phyloP scores from a whole-genome alignment of 2,888 invertebrate genomes.

The Hemicrepidius hirtus region DNA sequence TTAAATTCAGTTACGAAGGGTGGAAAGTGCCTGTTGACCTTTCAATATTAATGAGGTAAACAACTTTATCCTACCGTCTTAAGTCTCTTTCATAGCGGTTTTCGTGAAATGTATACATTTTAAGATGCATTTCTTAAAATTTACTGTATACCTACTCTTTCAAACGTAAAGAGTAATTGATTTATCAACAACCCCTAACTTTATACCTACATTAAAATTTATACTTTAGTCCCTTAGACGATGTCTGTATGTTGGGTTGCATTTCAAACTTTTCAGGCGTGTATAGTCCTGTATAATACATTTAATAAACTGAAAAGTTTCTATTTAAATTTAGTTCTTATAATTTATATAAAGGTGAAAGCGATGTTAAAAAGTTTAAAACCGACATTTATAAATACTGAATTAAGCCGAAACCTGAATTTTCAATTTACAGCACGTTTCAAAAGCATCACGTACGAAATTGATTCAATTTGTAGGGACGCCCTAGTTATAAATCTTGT shows the following conservation, averaged over 20 bases:
- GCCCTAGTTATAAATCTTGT: constrained; percentile 13
- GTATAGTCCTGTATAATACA: too few relatives aligned
- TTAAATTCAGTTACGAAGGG: constrained; percentile 8
- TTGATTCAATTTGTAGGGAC: constrained; percentile 20
- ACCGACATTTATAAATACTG: constrained; percentile 6
- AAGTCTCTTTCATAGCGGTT: not conserved
- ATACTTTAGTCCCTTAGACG: too few relatives aligned
- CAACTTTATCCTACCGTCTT: not conserved
- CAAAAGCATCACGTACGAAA: constrained; percentile 15
- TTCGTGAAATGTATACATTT: constrained; percentile 1
- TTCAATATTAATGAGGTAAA: constrained; percentile 16
- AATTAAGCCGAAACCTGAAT: constrained; percentile 17
- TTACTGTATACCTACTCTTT: not conserved
- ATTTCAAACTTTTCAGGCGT: too few relatives aligned
- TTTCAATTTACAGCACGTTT: constrained; percentile 23
- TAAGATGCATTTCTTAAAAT: not conserved
- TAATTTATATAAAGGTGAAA: too few relatives aligned
- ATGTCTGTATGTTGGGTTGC: too few relatives aligned
- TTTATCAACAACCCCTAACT: too few relatives aligned
- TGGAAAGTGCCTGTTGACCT: constrained; percentile 13
- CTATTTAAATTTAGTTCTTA: too few relatives aligned
- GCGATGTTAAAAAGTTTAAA: too few relatives aligned
- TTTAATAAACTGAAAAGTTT: too few relatives aligned
- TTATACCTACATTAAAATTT: too few relatives aligned
- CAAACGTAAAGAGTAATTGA: too few relatives aligned